Conservation (phyloP, 2,888 invertebrate genomes). For the Coelopa pilipes region DNA sequence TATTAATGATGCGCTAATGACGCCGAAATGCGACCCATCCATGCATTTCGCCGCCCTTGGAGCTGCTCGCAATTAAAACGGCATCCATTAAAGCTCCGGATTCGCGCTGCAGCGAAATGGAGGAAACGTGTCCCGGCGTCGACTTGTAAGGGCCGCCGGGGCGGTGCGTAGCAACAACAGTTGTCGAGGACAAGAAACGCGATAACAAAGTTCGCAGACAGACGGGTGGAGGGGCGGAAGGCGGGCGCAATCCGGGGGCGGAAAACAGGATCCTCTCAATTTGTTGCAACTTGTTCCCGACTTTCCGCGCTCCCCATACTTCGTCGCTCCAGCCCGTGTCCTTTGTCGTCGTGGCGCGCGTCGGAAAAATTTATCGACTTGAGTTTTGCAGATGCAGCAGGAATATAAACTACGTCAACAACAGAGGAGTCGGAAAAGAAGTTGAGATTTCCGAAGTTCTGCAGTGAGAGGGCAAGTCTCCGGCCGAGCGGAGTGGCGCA, state of each 20-base stretch:
- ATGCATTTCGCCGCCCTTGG: too few relatives aligned
- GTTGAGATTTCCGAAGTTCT: not conserved
- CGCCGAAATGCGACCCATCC: too few relatives aligned
- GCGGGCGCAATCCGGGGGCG: slow-evolving; percentile 11
- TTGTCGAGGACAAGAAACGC: slow-evolving; percentile 31
- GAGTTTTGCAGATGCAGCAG: not conserved
- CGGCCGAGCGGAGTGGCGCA: too few relatives aligned
- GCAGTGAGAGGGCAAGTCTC: too few relatives aligned
- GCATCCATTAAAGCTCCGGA: too few relatives aligned
- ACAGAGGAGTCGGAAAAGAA: not conserved
- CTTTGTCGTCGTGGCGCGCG: not conserved
- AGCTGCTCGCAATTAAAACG: too few relatives aligned
- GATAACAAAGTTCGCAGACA: slow-evolving; percentile 33
- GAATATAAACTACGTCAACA: not conserved
- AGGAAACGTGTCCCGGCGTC: too few relatives aligned
- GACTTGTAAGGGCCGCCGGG: too few relatives aligned
- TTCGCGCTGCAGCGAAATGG: too few relatives aligned
- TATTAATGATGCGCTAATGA: too few relatives aligned
- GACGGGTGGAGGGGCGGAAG: slow-evolving; percentile 20
- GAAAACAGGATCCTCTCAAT: slow-evolving; percentile 3
- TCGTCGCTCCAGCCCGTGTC: not conserved
- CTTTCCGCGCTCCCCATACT: not conserved
- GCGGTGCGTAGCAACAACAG: slow-evolving; percentile 20
- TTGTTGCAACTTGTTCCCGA: slow-evolving; percentile 3
- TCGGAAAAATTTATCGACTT: slow-evolving; percentile 4